Evolutionary conservation across 2,797 vertebrate species (phyloP), one percentile per base, ranked within the genome.

Genomic region (Todus mexicanus): DNA sequence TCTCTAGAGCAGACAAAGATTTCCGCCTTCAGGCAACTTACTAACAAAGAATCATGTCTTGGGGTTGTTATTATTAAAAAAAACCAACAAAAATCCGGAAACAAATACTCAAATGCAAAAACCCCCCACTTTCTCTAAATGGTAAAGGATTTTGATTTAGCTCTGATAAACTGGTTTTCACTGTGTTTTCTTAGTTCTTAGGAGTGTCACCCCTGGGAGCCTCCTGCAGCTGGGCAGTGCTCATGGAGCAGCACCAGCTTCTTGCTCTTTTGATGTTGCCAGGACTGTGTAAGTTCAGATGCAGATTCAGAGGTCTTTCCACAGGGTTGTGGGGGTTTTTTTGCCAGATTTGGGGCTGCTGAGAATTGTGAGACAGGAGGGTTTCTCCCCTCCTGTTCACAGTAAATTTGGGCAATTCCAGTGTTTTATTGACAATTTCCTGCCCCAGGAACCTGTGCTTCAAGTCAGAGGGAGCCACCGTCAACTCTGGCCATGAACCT

Each of bases 381-480:
- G 23, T 18, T 48, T 16, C 70, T 26, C 70, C 21, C 15, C 10
- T 77, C 17, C 17, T n/a, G 31, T 37, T 63, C 5, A 15, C 43
- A 54, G 33, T 21, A 38, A 50, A 29, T 6, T 48, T 22, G 63
- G 59, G 10, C 22, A 42, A 50, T 37, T 54, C 11, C 29, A 6
- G 22, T 35, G 14, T 53, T 66, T 37, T 33, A 4, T 21, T 22
- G 71, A 29, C 10, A 17, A 21, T 66, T 64, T 43, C 35, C 27
- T 27, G 7, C 21, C 37, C 9, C 0, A 43, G 31, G 6, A 13
- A 35, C 23, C 22, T 57, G 48, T 0, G 0, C 51, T 42, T 5
- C 2, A 15, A n/a, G 57, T 23, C 21, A 5, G 51, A 59, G 25
- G 22, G 19, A 54, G 37, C 35, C 0, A 2, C 22, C 20, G 7